A percentile compares a stretch with the other conserved stretches of the same genome.
These are phyloP conservation scores for Zonitis immaculata DNA, from an alignment of 2,888 invertebrate genomes.

Conservation along the genomic window DNA sequence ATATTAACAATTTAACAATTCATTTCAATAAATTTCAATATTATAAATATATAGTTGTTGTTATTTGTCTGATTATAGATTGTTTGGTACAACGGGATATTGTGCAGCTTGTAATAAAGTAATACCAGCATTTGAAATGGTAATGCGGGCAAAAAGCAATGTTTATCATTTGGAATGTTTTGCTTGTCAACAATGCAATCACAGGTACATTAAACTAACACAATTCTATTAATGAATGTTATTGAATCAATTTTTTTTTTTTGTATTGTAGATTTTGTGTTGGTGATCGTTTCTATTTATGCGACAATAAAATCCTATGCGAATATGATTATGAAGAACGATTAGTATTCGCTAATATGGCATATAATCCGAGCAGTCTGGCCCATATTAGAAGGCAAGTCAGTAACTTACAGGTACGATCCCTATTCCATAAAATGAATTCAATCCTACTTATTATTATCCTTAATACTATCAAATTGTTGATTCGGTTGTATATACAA, in stretches of 20 bases:
- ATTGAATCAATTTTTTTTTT: background rate
- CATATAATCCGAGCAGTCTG: conserved; percentile 78
- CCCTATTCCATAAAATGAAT: conserved; percentile 8
- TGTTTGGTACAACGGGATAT: conserved; percentile 86
- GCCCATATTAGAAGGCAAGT: conserved; percentile 83
- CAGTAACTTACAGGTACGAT: conserved; percentile 55
- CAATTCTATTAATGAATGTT: too few relatives aligned
- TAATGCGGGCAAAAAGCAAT: conserved; percentile 88
- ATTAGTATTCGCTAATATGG: conserved; percentile 85
- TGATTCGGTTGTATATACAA: conserved; percentile 4
- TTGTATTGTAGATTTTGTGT: conserved; percentile 76
- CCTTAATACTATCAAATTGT: background rate
- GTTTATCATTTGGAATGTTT: conserved; percentile 93
- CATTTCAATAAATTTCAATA: too few relatives aligned
- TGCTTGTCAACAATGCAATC: conserved; percentile 91
- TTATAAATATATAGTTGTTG: too few relatives aligned
- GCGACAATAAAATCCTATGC: conserved; percentile 91
- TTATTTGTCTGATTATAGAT: too few relatives aligned
- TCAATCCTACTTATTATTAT: too few relatives aligned
- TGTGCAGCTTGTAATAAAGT: conserved; percentile 90
- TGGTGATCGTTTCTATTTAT: conserved; percentile 87
- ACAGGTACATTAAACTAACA: conserved; percentile 75
- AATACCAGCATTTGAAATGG: conserved; percentile 94
- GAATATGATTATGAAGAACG: conserved; percentile 93
- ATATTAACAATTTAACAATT: too few relatives aligned